Base-by-base conservation (phyloP, 2,113 vertebrate species). In the Plotosus lineatus region DNA sequence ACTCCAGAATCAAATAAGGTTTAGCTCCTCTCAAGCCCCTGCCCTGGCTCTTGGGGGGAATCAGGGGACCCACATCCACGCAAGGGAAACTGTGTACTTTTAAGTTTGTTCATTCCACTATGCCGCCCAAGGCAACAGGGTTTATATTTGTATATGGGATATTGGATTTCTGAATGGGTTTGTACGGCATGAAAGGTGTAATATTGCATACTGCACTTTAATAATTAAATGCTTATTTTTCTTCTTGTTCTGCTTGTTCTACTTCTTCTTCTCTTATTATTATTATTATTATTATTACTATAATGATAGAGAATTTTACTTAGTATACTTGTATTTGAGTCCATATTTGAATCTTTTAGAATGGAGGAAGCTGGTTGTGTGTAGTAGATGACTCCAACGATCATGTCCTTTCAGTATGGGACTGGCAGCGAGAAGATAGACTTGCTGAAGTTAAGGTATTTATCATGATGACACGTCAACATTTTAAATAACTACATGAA, bases 331-430 rank as follows among this genome's bases (percentile, higher is more conserved):
- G 31, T 44, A 26, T 76, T 46, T 82, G 17, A 60, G 33, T 79
- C 10, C 66, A 40, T 51, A 73, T 40, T 63, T 68, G 44, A 42
- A 76, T 9, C 21, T 33, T 77, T 79, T 84, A 99, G 98, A 99
- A 99, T 0, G 97, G 97, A 85, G 98, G 98, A 40, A 95, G 95
- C 82, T 95, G 91, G 2, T 90, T 99, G 38, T 99, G 98, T 73
- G 94, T 94, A 0, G 96, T 99, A 36, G 98, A 99, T 3, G 98
- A 99, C 89, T 98, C 97, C 84, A 99, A 98, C 0, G 98, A 99
- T 85, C 98, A 99, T 0, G 94, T 98, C 26, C 95, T 99, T 11
- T 99, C 98, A 0, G 95, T 98, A 75, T 99, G 98, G 98, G 97
- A 99, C 89, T 99, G 98, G 97, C 98, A 99, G 90, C 95, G 92